Evolutionary conservation across 1,140 invertebrate species (phyloP).

Genomic region (Drosophila paulistorum): DNA sequence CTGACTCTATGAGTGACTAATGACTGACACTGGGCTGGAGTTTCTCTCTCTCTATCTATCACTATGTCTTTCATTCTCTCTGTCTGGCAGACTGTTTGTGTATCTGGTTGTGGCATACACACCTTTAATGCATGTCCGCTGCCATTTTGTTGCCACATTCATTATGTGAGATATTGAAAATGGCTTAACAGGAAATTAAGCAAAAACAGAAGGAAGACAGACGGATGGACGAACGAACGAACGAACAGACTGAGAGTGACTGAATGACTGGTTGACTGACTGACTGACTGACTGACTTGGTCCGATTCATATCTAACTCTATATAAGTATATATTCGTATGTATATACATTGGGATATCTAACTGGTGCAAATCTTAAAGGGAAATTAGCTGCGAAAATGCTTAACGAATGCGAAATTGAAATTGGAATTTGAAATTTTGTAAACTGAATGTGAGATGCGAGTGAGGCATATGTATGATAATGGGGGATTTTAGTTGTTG

Average conservation of each 20-base stretch:
- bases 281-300: background rate
- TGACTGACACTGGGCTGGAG: constrained; percentile 20
- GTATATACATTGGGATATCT: constrained; percentile 44
- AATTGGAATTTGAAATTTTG: constrained; percentile 47
- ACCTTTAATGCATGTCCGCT: constrained; percentile 65
- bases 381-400: constrained; percentile 79
- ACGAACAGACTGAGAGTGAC: background rate
- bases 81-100: background rate
- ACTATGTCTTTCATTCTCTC: background rate
- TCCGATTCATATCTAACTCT: constrained; percentile 25
- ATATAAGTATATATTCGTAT: constrained; percentile 29
- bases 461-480: constrained; percentile 22
- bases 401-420: constrained; percentile 67
- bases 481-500: constrained; percentile 16
- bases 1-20: constrained; percentile 35
- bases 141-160: constrained; percentile 61
- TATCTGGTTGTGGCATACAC: constrained; percentile 58
- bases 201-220: constrained; percentile 56
- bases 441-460: constrained; percentile 33
- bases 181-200: constrained; percentile 80
- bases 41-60: background rate
- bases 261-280: constrained; percentile 6
- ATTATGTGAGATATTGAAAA: constrained; percentile 67
- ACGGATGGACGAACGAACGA: background rate
- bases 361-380: constrained; percentile 71